A percentile compares a stretch with the other conserved stretches of the same genome.
These are phyloP conservation scores for Holotrichia oblita DNA, from an alignment of 1,140 invertebrate genomes.

Conservation along the genomic window DNA sequence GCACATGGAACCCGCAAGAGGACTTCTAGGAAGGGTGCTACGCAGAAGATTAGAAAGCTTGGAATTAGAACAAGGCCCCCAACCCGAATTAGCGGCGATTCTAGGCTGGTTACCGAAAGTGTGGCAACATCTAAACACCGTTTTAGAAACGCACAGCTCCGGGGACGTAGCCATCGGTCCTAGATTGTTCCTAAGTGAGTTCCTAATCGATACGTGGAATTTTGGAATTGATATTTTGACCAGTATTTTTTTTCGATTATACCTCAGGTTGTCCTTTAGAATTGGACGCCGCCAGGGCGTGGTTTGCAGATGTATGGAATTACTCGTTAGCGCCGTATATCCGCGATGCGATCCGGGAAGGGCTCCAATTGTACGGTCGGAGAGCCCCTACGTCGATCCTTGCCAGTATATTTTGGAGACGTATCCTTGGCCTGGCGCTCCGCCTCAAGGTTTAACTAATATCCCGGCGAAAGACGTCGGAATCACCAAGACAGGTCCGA, in stretches of 20 bases:
- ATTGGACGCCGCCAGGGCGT: constrained; percentile 74
- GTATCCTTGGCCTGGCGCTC: constrained; percentile 86
- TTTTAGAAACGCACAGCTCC: constrained; percentile 94
- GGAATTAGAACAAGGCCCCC: constrained; percentile 80
- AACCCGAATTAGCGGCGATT: constrained; percentile 82
- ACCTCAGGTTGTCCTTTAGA: constrained; percentile 57
- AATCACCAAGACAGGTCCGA: constrained; percentile 63
- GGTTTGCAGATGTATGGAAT: constrained; percentile 99
- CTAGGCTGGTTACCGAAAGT: constrained; percentile 95
- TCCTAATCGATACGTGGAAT: background rate
- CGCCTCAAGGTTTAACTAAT: constrained; percentile 63
- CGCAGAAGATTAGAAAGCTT: constrained; percentile 86
- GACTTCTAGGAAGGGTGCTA: constrained; percentile 90
- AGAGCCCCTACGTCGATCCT: constrained; percentile 87
- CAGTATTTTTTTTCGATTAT: no score
- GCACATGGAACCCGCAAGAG: constrained; percentile 97
- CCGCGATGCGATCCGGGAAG: constrained; percentile 92
- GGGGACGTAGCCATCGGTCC: constrained; percentile 95
- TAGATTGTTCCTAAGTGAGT: constrained; percentile 66
- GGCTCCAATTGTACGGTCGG: constrained; percentile 83
- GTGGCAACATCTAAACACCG: constrained; percentile 95
- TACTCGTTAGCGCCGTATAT: constrained; percentile 95
- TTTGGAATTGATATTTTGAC: no score
- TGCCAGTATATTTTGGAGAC: constrained; percentile 87
- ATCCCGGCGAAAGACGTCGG: constrained; percentile 72